phyloP scores from a whole-genome alignment of 2,888 invertebrate genomes.

The Drosophila monieri region DNA sequence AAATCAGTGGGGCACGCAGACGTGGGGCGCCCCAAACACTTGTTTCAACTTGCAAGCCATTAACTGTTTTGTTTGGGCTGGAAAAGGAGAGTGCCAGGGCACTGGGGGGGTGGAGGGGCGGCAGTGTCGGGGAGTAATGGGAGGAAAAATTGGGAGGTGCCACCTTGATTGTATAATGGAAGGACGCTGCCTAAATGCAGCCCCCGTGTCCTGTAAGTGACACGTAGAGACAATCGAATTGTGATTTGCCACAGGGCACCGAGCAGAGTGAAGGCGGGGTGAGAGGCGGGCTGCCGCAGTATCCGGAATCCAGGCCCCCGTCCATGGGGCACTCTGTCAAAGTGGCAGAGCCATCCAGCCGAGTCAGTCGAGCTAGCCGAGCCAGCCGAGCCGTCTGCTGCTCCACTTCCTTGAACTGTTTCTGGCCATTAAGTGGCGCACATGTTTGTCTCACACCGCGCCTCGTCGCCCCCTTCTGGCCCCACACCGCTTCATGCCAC shows the following conservation, averaged over 20 bases:
- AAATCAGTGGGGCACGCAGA: conserved; percentile 47
- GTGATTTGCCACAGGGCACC: conserved; percentile 63
- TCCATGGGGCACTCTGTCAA: conserved; percentile 3
- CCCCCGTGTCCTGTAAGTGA: conserved; percentile 69
- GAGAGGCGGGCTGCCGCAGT: conserved; percentile 1
- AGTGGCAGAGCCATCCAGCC: conserved; percentile 9
- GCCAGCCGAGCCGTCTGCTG: conserved; percentile 16
- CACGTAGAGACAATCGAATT: conserved; percentile 78
- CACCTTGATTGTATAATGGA: conserved; percentile 72
- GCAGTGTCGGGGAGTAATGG: background rate
- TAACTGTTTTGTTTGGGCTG: conserved; percentile 46
- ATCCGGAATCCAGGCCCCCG: background rate
- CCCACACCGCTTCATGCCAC: conserved; percentile 6
- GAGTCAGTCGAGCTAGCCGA: conserved; percentile 9
- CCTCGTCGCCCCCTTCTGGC: background rate
- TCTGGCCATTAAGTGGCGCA: conserved; percentile 66
- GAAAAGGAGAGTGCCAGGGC: background rate
- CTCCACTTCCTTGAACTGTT: conserved; percentile 46
- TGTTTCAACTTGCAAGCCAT: conserved; percentile 55
- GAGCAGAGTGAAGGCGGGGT: conserved; percentile 7
- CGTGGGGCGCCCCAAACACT: conserved; percentile 13
- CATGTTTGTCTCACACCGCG: conserved; percentile 43
- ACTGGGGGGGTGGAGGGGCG: background rate
- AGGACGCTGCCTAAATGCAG: conserved; percentile 61
- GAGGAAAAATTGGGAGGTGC: conserved; percentile 27